Evolutionary conservation across 2,888 invertebrate species (phyloP).

Genomic region (Caenorhabditis sp.): DNA sequence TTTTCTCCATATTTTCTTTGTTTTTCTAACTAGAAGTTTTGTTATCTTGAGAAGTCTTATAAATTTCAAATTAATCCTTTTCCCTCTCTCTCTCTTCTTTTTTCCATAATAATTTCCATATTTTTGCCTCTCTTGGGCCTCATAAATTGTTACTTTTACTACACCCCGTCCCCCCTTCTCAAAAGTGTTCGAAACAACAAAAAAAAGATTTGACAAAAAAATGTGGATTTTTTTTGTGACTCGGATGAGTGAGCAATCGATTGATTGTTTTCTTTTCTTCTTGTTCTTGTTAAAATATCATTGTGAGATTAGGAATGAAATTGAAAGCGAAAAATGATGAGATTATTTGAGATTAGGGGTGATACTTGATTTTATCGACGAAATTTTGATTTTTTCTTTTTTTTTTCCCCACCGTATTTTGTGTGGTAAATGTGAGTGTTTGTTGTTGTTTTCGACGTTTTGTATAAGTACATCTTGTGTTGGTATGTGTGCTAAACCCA

Average conservation of each 20-base stretch:
- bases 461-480: neutral
- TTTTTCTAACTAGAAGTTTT: no score
- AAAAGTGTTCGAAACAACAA: no score
- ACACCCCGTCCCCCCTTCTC: neutral
- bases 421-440: neutral
- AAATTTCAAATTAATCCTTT: neutral
- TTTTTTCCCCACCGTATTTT: neutral
- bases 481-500: neutral
- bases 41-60: neutral
- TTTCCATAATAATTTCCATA: neutral
- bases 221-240: no score
- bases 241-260: no score
- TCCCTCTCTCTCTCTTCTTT: neutral
- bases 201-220: no score
- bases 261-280: neutral
- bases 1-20: neutral
- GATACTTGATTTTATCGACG: neutral
- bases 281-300: neutral
- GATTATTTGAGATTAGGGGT: no score
- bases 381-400: neutral
- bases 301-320: no score
- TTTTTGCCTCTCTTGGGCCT: neutral
- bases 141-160: conserved; percentile 1
- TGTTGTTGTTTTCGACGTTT: neutral
- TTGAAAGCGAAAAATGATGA: no score